These are phyloP conservation scores for Muscina levida DNA, from an alignment of 2,888 invertebrate genomes.

Conservation along the genomic window DNA sequence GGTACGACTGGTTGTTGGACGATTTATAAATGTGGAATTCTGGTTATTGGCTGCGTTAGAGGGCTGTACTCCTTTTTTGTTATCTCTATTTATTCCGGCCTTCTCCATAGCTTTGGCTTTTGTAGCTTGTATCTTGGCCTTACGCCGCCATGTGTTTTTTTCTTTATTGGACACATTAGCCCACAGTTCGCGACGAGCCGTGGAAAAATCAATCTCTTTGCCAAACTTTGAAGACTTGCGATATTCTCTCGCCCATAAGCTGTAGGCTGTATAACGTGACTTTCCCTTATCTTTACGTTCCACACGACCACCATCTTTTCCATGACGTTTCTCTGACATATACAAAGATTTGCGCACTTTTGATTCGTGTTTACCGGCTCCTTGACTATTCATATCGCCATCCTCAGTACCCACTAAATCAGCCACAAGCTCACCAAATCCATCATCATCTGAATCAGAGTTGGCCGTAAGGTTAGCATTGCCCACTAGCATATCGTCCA, in stretches of 20 bases:
- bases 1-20: constrained; percentile 76
- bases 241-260: constrained; percentile 93
- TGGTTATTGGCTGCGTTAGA: constrained; percentile 19
- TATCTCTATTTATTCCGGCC: constrained; percentile 9
- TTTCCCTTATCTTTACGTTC: constrained; percentile 91
- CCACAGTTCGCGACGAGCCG: constrained; percentile 94
- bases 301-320: constrained; percentile 85
- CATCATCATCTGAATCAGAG: constrained; percentile 72
- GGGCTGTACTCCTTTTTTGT: background rate
- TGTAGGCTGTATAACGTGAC: constrained; percentile 92
- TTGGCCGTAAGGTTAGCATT: constrained; percentile 46
- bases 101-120: constrained; percentile 70
- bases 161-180: constrained; percentile 86
- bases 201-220: constrained; percentile 75
- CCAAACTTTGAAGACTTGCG: constrained; percentile 81
- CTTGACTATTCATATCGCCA: constrained; percentile 59
- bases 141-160: constrained; percentile 89
- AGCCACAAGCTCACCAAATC: constrained; percentile 76
- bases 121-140: constrained; percentile 83
- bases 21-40: constrained; percentile 72
- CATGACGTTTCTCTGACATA: constrained; percentile 89
- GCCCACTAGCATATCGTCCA: constrained; percentile 42
- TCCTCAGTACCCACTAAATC: constrained; percentile 75
- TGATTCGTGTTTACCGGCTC: constrained; percentile 70
- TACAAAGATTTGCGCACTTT: constrained; percentile 82